Evolutionary conservation across 1,140 invertebrate species (phyloP).

Genomic region (Portunus trituberculatus): DNA sequence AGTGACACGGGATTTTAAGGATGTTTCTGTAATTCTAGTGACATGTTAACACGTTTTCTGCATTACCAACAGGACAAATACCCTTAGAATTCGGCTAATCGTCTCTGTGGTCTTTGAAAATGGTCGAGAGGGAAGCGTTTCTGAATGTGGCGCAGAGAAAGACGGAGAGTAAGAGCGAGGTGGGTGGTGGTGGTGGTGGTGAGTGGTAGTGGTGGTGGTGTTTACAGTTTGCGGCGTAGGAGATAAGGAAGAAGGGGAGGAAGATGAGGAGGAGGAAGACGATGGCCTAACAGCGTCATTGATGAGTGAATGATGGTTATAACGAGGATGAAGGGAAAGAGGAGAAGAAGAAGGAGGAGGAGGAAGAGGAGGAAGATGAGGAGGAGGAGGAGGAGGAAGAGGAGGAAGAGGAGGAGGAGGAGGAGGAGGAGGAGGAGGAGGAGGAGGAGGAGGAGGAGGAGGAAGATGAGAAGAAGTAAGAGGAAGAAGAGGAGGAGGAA

Average conservation of each 20-base stretch:
- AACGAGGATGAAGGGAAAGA: neutral
- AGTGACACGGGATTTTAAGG: too few relatives aligned
- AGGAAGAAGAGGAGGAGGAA: neutral
- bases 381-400: neutral
- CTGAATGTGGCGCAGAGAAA: too few relatives aligned
- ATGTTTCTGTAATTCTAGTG: too few relatives aligned
- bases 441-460: neutral
- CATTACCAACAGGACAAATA: too few relatives aligned
- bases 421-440: neutral
- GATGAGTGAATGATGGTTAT: neutral
- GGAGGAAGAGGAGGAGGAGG: neutral
- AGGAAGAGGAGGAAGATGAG: neutral
- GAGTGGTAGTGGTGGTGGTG: neutral
- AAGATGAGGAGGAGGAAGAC: neutral
- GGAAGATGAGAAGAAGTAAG: neutral
- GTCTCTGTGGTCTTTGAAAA: too few relatives aligned
- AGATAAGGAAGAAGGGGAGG: neutral
- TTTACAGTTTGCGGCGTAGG: neutral
- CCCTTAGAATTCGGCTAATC: too few relatives aligned
- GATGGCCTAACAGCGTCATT: neutral
- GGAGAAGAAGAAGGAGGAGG: neutral
- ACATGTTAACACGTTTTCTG: too few relatives aligned
- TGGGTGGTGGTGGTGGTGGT: slow-evolving; percentile 20
- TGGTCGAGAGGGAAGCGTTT: too few relatives aligned
- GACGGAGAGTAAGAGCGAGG: too few relatives aligned